phyloP scores from a whole-genome alignment of 2,113 vertebrate species.

The Brachypodius melanocephalos region DNA sequence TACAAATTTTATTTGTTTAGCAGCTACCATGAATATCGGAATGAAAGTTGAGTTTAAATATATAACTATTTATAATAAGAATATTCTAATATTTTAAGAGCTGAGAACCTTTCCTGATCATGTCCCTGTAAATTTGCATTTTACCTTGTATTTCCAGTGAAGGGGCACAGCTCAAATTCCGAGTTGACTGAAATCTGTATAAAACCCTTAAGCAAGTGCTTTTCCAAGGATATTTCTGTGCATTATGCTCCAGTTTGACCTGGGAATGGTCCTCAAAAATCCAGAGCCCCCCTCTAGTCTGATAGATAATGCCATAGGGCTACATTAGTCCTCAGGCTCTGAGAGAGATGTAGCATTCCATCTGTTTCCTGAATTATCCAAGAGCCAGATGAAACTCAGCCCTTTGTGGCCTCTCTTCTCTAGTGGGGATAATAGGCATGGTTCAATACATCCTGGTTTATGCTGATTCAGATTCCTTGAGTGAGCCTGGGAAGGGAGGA shows the following conservation, averaged over 20 bases:
- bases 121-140: not conserved
- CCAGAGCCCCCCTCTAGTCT: not conserved
- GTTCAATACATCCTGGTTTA: not conserved
- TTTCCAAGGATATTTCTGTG: not conserved
- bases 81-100: not conserved
- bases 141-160: not conserved
- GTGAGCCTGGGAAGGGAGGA: not conserved
- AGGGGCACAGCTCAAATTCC: not conserved
- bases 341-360: conserved; percentile 34
- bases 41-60: not conserved
- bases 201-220: not conserved
- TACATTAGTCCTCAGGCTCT: conserved; percentile 7
- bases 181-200: not conserved
- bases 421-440: conserved; percentile 31
- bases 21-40: not conserved
- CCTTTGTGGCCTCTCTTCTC: conserved; percentile 24
- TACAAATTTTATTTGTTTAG: not conserved
- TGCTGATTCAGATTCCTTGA: conserved; percentile 34
- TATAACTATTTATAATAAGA: not conserved
- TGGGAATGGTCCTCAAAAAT: not conserved
- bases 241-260: not conserved
- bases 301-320: not conserved
- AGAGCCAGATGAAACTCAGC: conserved; percentile 25
- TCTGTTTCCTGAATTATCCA: conserved; percentile 36
- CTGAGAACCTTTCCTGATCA: not conserved